These are phyloP conservation scores for Syngnathus typhle DNA, from an alignment of 2,113 vertebrate genomes.

Conservation along the genomic window DNA sequence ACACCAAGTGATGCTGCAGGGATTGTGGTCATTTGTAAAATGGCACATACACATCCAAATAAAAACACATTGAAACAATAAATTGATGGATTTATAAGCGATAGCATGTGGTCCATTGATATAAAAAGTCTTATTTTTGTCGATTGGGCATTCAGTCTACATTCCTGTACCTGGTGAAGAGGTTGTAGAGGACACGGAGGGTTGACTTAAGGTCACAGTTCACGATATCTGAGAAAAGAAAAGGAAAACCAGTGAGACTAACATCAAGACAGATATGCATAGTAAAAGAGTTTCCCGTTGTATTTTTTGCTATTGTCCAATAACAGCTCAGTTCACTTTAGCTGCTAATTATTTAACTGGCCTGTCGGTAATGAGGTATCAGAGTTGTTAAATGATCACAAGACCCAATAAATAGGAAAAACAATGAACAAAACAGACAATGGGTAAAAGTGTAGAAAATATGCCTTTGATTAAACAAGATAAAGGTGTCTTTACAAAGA, in stretches of 20 bases:
- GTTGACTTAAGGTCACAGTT: conserved; percentile 98
- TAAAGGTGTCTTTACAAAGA: no score
- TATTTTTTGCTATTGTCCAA: background rate
- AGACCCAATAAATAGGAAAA: no score
- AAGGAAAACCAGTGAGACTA: background rate
- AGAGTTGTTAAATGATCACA: background rate
- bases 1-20: background rate
- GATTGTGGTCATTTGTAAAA: conserved; percentile 6
- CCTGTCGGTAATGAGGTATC: background rate
- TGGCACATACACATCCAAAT: conserved; percentile 23
- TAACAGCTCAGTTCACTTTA: background rate
- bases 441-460: background rate
- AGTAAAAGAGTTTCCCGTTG: background rate
- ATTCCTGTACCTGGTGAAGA: conserved; percentile 93
- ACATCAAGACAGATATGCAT: background rate
- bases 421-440: background rate
- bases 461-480: background rate
- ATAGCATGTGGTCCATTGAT: conserved; percentile 15
- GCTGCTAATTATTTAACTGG: background rate
- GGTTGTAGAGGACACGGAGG: conserved; percentile 92
- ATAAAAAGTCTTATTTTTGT: conserved; percentile 10
- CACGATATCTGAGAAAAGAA: conserved; percentile 82
- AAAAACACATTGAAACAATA: conserved; percentile 6
- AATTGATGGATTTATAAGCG: conserved; percentile 7
- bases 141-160: conserved; percentile 69